Conservation (phyloP, 1,140 invertebrate genomes). For the Paracyclopina nana region DNA sequence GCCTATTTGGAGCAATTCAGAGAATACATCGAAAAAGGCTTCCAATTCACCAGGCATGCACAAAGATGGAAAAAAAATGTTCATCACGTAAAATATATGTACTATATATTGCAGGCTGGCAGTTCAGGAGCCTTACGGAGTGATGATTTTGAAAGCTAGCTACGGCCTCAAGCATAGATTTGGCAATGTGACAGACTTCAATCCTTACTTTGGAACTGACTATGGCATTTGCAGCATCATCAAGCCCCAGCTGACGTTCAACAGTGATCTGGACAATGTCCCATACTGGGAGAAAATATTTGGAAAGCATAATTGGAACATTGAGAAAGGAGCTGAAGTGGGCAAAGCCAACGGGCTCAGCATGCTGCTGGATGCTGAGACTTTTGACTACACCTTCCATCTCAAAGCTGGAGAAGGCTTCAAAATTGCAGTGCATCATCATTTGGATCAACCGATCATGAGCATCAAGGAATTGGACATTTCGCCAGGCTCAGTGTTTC, state of each 20-base stretch:
- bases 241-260: conserved; percentile 15
- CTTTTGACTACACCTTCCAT: conserved; percentile 16
- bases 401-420: conserved; percentile 16
- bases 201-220: conserved; percentile 17
- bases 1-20: conserved; percentile 9
- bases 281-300: conserved; percentile 16
- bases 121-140: conserved; percentile 15
- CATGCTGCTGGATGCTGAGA: conserved; percentile 12
- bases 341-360: conserved; percentile 14
- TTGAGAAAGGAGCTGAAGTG: conserved; percentile 14
- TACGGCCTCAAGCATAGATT: conserved; percentile 1
- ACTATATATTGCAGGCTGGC: no score
- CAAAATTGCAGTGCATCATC: conserved; percentile 17
- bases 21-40: conserved; percentile 14
- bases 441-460: conserved; percentile 17
- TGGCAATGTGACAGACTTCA: conserved; percentile 13
- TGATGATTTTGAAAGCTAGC: conserved; percentile 15
- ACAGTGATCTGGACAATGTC: conserved; percentile 5
- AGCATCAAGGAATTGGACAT: conserved; percentile 17
- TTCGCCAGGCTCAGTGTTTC: conserved; percentile 16
- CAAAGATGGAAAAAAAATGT: no score
- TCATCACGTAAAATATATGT: no score
- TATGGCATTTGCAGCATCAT: conserved; percentile 16
- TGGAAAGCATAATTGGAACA: conserved; percentile 9
- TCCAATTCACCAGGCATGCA: conserved; percentile 15